Evolutionary conservation across 2,113 vertebrate genomes (phyloP), one percentile per base, ranked within the genome.

Genomic region (Mohoua ochrocephala): DNA sequence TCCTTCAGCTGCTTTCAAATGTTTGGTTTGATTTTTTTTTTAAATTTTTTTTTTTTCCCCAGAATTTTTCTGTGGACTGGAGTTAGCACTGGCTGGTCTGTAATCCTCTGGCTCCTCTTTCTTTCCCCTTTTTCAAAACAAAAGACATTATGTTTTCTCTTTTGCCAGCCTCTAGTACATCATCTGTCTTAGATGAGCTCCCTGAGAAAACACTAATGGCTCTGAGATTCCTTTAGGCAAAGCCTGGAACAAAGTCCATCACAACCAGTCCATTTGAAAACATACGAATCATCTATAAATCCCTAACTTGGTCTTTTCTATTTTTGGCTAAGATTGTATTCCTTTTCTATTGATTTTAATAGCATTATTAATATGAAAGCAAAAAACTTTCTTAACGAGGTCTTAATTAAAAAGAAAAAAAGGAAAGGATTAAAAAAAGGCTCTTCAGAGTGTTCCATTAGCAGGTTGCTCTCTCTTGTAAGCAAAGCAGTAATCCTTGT

Each of bases 1-100:
- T 73, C 63, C 49, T 95, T 94, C 92, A 96, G n/a, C 27, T 86
- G 53, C 37, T 86, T 94, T 95, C 56, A 91, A 93, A 75, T 63
- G 10, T 91, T 70, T 73, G n/a, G 37, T 71, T 68, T 53, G 42
- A 54, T 9, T 24, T 52, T 63, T 49, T 61, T 30, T 26, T 13
- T 15, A 39, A 39, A 39, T 21, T 53, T 60, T 42, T 60, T 30
- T 24, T 15, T 27, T 37, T 13, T 3, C 15, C 39, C 23, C 28
- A 31, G 37, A 89, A 67, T 78, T 81, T 65, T 93, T 84, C 60
- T 47, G 56, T 52, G 80, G 73, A 77, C 86, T 70, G 11, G 74
- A 77, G 59, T 77, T 93, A 86, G 87, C 27, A 61, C 21, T 84
- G 30, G 42, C 61, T 77, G 52, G 37, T 74, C 75, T 67, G 21